phyloP scores from a whole-genome alignment of 2,888 invertebrate genomes.

The Cryptus viduatorius region DNA sequence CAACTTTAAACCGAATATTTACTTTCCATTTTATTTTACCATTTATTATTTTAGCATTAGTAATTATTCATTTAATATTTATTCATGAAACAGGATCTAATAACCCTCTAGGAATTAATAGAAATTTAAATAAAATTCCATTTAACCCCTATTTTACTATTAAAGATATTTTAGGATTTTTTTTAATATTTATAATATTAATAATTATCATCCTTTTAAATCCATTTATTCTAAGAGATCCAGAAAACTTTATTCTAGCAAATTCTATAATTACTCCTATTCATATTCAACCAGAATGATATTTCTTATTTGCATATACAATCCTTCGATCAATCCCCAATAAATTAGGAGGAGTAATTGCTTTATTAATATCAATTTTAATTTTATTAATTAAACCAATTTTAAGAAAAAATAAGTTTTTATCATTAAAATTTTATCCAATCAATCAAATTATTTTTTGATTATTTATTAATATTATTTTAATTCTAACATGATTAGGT shows the following conservation, averaged over 20 bases:
- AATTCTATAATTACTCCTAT: conserved; percentile 90
- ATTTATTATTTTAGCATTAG: conserved; percentile 88
- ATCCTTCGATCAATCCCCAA: conserved; percentile 93
- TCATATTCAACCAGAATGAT: conserved; percentile 94
- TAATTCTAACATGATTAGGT: conserved; percentile 85
- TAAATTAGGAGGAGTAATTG: conserved; percentile 92
- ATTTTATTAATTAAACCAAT: conserved; percentile 89
- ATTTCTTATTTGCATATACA: conserved; percentile 93
- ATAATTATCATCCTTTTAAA: conserved; percentile 84
- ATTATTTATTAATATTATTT: conserved; percentile 77
- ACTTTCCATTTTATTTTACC: conserved; percentile 91
- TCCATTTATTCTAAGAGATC: conserved; percentile 89
- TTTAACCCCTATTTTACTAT: conserved; percentile 89
- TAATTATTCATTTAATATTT: conserved; percentile 89
- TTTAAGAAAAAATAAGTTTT: too few relatives aligned
- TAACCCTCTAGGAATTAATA: conserved; percentile 89
- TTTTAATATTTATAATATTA: conserved; percentile 86
- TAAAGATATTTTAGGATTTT: conserved; percentile 89
- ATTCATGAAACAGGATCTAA: conserved; percentile 90
- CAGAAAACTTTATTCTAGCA: conserved; percentile 91
- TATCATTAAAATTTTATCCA: conserved; percentile 87
- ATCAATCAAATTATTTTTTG: conserved; percentile 85
- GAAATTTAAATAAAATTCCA: conserved; percentile 89
- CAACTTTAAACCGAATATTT: conserved; percentile 92
- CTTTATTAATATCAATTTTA: conserved; percentile 88